Evolutionary conservation across 2,797 vertebrate species (phyloP).

Genomic region (Anomalospiza imberbis): DNA sequence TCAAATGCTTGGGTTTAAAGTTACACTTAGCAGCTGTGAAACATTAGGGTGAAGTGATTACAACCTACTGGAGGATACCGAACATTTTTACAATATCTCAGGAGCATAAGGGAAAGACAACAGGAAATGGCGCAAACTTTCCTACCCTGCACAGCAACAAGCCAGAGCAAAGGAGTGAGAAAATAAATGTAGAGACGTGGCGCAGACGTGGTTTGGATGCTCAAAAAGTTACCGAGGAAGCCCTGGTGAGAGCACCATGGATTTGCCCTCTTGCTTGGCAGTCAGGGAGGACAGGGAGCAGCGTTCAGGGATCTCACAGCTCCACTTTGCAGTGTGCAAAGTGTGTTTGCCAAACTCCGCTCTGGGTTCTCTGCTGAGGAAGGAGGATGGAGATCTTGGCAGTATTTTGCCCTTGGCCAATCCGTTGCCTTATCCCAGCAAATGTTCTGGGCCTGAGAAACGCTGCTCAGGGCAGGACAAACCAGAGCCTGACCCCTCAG

Average conservation of each 20-base stretch:
- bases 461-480: not conserved
- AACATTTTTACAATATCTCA: constrained; percentile 72
- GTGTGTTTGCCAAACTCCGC: not conserved
- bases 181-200: not conserved
- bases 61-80: constrained; percentile 67
- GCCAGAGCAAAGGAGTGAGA: not conserved
- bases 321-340: not conserved
- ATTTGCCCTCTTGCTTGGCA: rapidly evolving
- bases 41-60: constrained; percentile 68
- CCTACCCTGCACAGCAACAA: constrained; percentile 53
- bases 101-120: constrained; percentile 61
- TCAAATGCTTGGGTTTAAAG: constrained; percentile 58
- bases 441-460: not conserved
- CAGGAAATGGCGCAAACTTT: constrained; percentile 70
- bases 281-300: not conserved
- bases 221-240: not conserved
- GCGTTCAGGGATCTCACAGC: not conserved
- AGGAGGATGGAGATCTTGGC: rapidly evolving
- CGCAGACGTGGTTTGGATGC: not conserved
- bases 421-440: not conserved
- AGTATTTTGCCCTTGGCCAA: not conserved
- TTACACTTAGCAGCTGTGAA: constrained; percentile 66
- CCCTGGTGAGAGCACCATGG: rapidly evolving
- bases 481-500: rapidly evolving
- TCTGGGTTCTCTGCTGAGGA: not conserved